Evolutionary conservation across 2,113 vertebrate species (phyloP), one percentile per base, ranked within the genome.

Genomic region (Eudorcas thomsonii): DNA sequence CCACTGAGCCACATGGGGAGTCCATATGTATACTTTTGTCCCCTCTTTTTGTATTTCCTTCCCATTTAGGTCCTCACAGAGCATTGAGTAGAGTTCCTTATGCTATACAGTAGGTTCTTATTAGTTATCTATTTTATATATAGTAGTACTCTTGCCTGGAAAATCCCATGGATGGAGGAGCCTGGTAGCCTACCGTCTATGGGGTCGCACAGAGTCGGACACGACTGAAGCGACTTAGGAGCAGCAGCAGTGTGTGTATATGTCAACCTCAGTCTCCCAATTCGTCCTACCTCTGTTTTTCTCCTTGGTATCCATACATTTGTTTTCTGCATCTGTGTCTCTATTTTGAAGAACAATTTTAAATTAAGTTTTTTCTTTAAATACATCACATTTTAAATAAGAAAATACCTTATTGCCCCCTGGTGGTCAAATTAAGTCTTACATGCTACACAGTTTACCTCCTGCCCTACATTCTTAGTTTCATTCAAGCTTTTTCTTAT

Each of bases 371-470:
- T 95, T 96, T 33, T 50, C 26, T 74, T 95, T 83, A 85, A 21
- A 39, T 2, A 14, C 0, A 10, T 13, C 36, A 1, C 74, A 86
- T 62, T 93, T 92, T 81, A 57, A 94, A 86, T 45, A 89, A 74
- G 45, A 94, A 97, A 94, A 94, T 96, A 48, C 62, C 9, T 21
- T 96, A 87, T 80, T 97, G 96, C 93, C 98, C 93, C 14, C 98
- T 98, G 71, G 93, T 98, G 98, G 95, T 98, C 84, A 94, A 64
- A 90, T 81, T 62, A 52, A 77, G 33, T 13, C 23, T 67, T 86
- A 19, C 48, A 45, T 5, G 12, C 25, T 67, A 50, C 3, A 3
- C 3, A 50, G 23, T 67, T 21, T 43, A 36, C 2, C 3, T 23
- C 52, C 7, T 9, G 26, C 14, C 6, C 3, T 2, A 16, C 0